These are phyloP conservation scores for Aproaerema taeniolella DNA, from an alignment of 2,888 invertebrate genomes.

Conservation along the genomic window DNA sequence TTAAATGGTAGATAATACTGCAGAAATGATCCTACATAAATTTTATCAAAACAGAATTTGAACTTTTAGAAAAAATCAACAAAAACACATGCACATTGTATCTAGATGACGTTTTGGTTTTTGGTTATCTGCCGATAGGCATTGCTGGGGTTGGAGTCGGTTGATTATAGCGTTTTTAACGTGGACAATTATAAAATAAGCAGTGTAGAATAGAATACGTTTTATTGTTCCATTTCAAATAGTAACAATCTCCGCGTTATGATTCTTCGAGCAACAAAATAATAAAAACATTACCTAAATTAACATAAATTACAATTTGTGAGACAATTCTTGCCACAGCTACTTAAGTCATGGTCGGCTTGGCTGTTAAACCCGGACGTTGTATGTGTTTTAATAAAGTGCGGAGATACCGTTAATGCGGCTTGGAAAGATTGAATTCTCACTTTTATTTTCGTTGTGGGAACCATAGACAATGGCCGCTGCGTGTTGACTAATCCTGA, in stretches of 20 bases:
- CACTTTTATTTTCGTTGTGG: constrained; percentile 67
- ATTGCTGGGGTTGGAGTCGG: too few species aligned
- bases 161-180: constrained; percentile 12
- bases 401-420: constrained; percentile 54
- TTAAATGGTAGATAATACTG: too few species aligned
- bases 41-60: too few species aligned
- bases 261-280: constrained; percentile 18
- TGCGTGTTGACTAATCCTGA: constrained; percentile 30
- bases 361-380: constrained; percentile 59
- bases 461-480: constrained; percentile 39
- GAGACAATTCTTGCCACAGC: constrained; percentile 14
- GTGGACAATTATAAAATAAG: too few species aligned
- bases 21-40: too few species aligned
- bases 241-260: too few species aligned
- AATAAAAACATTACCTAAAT: constrained; percentile 24
- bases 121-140: too few species aligned
- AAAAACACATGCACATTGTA: too few species aligned
- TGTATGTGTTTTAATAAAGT: constrained; percentile 52
- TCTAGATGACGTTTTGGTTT: too few species aligned
- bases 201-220: too few species aligned
- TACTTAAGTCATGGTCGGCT: constrained; percentile 49
- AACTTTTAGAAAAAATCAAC: too few species aligned
- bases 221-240: too few species aligned
- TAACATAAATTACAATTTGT: constrained; percentile 29
- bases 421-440: constrained; percentile 52